Base-by-base conservation (phyloP, 2,797 vertebrate species). In the Anguilla marmorata region DNA sequence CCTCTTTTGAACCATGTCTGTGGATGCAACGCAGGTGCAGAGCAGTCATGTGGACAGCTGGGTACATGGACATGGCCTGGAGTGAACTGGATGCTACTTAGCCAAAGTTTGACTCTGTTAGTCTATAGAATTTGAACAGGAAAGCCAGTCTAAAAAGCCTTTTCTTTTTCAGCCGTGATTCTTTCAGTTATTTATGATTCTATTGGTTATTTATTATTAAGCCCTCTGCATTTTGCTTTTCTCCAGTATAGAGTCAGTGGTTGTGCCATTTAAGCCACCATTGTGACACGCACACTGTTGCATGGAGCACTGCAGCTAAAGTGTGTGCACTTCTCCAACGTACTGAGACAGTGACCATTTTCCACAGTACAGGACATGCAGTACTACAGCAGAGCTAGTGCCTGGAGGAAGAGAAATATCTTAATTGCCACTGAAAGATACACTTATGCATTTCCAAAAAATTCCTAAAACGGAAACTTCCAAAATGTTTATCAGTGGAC, bases 1-100 rank as follows among this genome's bases (percentile, higher is more conserved):
- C 90, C 93, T 92, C 92, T 93, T 91, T 91, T 89, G 63, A 58
- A 87, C 45, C 82, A 82, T 50, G 56, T 90, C 41, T 92, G 92
- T 86, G 87, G 76, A 58, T 88, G 79, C 85, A 85, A 90, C 89
- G 89, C 90, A 92, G 92, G 92, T 92, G 91, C 89, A 76, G 27
- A 88, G 86, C 90, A 63, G 86, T 88, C 0, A 66, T 86, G 52
- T 86, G 85, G 87, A 90, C 83, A 86, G 60, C 72, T 45, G n/a
- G 56, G n/a, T 79, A 54, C 86, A 1, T 37, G 7, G 80, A 45
- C 87, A 88, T 87, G 2, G 79, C 84, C 86, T 84, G 76, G 24
- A 45, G 84, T 14, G 85, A 30, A 33, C 82, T 14, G 60, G 48
- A n/a, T 6, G 12, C 19, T 45, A 72, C 50, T 56, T 56, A 30